Evolutionary conservation across 1,140 invertebrate species (phyloP).

Genomic region (Pentalonia nigronervosa): DNA sequence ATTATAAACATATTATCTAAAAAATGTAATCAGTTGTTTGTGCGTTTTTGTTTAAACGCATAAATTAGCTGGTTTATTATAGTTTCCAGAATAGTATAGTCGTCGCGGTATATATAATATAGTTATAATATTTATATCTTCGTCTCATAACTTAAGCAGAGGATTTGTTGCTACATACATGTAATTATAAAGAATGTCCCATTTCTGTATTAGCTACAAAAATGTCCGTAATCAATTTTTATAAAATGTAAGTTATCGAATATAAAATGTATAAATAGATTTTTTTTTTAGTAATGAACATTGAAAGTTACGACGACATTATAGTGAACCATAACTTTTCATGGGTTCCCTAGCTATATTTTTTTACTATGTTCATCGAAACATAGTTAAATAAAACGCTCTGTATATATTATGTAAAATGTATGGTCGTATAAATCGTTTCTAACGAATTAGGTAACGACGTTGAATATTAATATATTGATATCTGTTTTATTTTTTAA

Average conservation of each 20-base stretch:
- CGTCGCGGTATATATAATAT: not conserved
- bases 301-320: not conserved
- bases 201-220: no score
- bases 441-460: not conserved
- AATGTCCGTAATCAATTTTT: not conserved
- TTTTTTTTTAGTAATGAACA: not conserved
- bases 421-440: not conserved
- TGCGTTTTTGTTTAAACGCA: not conserved
- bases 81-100: not conserved
- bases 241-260: not conserved
- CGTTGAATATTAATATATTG: not conserved
- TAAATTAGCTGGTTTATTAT: conserved; percentile 8
- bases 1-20: not conserved
- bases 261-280: not conserved
- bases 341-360: not conserved
- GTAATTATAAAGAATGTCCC: no score
- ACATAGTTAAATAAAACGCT: not conserved
- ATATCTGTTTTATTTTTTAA: not conserved
- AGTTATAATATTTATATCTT: conserved; percentile 6
- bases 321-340: not conserved
- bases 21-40: not conserved
- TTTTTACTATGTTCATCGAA: not conserved
- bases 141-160: not conserved
- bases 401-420: not conserved
- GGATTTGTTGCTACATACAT: not conserved